Evolutionary conservation across 2,797 vertebrate genomes (phyloP).

Genomic region (Melanotaenia boesemani): DNA sequence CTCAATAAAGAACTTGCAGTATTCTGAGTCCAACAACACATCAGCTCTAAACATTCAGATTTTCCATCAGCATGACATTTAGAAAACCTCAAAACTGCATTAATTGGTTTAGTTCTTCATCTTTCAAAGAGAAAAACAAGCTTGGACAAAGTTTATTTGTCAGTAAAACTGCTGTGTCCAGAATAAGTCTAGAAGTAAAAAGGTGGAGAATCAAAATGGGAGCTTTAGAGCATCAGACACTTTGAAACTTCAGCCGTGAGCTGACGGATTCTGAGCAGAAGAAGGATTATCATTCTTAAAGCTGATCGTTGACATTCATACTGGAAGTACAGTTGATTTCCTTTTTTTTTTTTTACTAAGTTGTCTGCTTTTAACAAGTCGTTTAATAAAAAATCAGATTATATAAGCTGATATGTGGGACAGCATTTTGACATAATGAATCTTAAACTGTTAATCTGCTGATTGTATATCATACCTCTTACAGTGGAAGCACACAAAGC

Average conservation of each 20-base stretch:
- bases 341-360: not conserved
- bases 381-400: not conserved
- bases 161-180: not conserved
- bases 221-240: too few relatives aligned
- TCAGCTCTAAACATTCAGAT: not conserved
- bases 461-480: not conserved
- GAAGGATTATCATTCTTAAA: not conserved
- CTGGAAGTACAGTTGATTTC: not conserved
- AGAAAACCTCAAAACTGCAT: not conserved
- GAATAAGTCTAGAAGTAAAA: too few relatives aligned
- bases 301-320: not conserved
- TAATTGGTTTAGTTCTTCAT: not conserved
- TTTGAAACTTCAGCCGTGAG: too few relatives aligned
- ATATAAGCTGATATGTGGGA: not conserved
- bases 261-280: not conserved
- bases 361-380: not conserved
- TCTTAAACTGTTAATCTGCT: not conserved
- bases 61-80: not conserved
- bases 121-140: not conserved
- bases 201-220: too few relatives aligned
- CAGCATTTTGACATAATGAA: not conserved
- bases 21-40: slow-evolving; percentile 2
- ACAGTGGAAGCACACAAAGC: too few relatives aligned
- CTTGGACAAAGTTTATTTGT: too few relatives aligned
- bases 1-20: slow-evolving; percentile 12